phyloP scores from a whole-genome alignment of 1,140 invertebrate species.

The Heliconius hermathena region DNA sequence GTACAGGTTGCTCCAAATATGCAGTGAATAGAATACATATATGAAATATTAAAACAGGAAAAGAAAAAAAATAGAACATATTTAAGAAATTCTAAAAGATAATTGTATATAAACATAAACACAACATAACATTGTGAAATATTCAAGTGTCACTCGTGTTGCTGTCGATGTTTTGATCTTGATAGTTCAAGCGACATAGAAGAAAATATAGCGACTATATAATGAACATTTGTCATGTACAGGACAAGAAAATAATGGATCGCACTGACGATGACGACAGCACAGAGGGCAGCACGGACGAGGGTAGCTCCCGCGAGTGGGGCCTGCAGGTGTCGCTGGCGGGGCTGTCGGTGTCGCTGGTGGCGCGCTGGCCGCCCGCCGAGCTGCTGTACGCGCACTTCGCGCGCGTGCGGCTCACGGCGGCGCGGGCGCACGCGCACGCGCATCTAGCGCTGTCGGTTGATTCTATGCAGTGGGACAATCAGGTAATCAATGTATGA shows the following conservation, averaged over 20 bases:
- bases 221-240: too few relatives aligned
- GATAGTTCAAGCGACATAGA: too few relatives aligned
- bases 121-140: too few relatives aligned
- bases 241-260: slow-evolving; percentile 34
- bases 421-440: slow-evolving; percentile 82
- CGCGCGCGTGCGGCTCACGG: slow-evolving; percentile 87
- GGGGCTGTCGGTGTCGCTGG: slow-evolving; percentile 92
- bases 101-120: too few relatives aligned
- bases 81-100: too few relatives aligned
- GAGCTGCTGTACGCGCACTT: slow-evolving; percentile 93
- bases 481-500: slow-evolving; percentile 83
- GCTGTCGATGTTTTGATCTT: too few relatives aligned
- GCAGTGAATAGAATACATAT: too few relatives aligned
- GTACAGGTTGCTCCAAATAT: too few relatives aligned
- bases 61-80: too few relatives aligned
- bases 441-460: slow-evolving; percentile 86
- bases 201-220: too few relatives aligned
- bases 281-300: background rate
- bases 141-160: too few relatives aligned
- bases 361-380: slow-evolving; percentile 89
- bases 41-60: too few relatives aligned
- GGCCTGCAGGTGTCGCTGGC: slow-evolving; percentile 85
- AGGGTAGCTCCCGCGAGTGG: slow-evolving; percentile 72
- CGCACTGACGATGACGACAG: slow-evolving; percentile 9
- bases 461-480: slow-evolving; percentile 93